phyloP scores from a whole-genome alignment of 2,113 vertebrate species.

The Nibea albiflora region DNA sequence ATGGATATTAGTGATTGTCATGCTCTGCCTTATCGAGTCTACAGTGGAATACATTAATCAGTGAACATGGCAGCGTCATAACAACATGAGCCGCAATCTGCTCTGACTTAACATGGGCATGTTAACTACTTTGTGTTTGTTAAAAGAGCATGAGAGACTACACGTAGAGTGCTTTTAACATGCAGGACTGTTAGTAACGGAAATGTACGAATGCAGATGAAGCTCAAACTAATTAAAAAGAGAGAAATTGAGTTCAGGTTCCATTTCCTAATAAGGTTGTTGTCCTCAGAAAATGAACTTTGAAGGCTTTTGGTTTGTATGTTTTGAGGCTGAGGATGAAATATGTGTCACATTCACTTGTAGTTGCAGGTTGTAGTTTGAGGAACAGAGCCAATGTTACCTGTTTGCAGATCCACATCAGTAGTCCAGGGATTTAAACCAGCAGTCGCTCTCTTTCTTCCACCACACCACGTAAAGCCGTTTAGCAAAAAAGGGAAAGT shows the following conservation, averaged over 20 bases:
- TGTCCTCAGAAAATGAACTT: neutral
- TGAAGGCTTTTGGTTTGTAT: slow-evolving; percentile 10
- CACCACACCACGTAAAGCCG: neutral
- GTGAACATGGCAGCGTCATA: neutral
- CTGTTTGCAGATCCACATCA: slow-evolving; percentile 10
- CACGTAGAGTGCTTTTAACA: neutral
- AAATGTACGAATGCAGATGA: neutral
- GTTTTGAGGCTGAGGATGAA: neutral
- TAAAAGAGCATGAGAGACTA: neutral
- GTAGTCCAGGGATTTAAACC: slow-evolving; percentile 3
- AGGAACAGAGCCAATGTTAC: neutral
- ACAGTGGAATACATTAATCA: neutral
- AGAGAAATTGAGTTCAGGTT: slow-evolving; percentile 6
- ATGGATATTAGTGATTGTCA: neutral
- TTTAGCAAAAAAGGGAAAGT: slow-evolving; percentile 32
- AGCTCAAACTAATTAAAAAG: neutral
- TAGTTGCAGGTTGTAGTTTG: no score
- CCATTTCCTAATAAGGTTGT: neutral
- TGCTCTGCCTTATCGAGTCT: neutral
- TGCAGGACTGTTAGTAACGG: neutral
- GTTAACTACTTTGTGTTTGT: neutral
- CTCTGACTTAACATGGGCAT: neutral
- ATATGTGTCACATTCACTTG: neutral
- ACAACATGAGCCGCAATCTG: neutral
- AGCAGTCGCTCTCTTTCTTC: neutral